Base-by-base conservation (phyloP, 2,888 invertebrate genomes). In the Bombylius discolor region DNA sequence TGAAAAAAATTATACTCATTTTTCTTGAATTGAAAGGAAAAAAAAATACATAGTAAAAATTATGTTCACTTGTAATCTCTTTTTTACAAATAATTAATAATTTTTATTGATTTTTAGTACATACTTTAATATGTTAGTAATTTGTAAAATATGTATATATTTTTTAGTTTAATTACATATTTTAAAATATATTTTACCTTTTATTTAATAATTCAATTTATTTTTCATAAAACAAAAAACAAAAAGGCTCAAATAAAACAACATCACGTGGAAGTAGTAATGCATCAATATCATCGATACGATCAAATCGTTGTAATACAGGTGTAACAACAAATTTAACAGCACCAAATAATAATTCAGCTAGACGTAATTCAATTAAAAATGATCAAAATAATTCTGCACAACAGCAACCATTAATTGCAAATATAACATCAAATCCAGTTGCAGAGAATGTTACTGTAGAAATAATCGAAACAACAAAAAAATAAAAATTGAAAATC, bases 201-300 rank as follows among this genome's bases (percentile, higher is more conserved):
- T 47, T 31, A 23, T 46, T n/a, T 4, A 42, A 32, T 49, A 48
- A 52, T 14, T 45, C 53, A 51, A 44, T 36, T 49, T 50, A 31
- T 44, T 12, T 12, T 51, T 39, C 44, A 55, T 67, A 33, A 33
- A 33, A 33, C 5, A 32, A n/a, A 14, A 14, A 23, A 39, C 42
- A 55, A 46, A 36, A 42, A 55, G 55, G 55, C 14, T 55, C 55
- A 50, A 46, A 42, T 7, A 79, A 85, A 61, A 81, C 87, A 59
- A 87, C 85, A 59, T 89, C 88, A 59, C 81, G 84, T 68, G 83
- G 83, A 51, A 85, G 85, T 71, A 66, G 64, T 69, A 88, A 84
- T 64, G 84, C 85, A 56, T 87, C 88, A n/a, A 85, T 82, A 52
- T 79, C 83, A 32, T 87, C 88, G 34, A 73, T 82, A 62, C 79